These are phyloP conservation scores for Lophius americanus DNA, from an alignment of 2,797 vertebrate species.

Conservation along the genomic window DNA sequence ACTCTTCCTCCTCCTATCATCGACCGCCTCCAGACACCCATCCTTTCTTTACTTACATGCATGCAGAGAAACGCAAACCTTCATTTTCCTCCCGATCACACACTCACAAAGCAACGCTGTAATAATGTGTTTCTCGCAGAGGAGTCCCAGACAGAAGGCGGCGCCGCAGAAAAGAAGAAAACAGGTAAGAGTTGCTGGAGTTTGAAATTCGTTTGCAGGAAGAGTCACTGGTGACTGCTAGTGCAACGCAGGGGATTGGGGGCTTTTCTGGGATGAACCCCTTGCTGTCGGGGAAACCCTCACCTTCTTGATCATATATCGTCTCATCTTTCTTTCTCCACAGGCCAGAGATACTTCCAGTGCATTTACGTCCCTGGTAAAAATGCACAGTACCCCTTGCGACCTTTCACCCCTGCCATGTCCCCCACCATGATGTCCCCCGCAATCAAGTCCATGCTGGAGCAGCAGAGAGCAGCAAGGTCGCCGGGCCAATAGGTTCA, in stretches of 20 bases:
- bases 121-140: conserved; percentile 40
- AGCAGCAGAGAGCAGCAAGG: conserved; percentile 81
- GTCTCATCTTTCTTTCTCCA: conserved; percentile 10
- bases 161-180: conserved; percentile 76
- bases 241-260: too few relatives aligned
- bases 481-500: conserved; percentile 81
- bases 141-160: conserved; percentile 62
- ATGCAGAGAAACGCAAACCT: conserved; percentile 19
- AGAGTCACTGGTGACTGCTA: not conserved
- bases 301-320: not conserved
- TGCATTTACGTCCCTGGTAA: conserved; percentile 91
- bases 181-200: conserved; percentile 58
- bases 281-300: not conserved
- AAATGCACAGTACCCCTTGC: conserved; percentile 85
- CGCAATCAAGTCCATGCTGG: conserved; percentile 77
- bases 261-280: not conserved
- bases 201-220: not conserved
- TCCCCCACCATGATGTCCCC: conserved; percentile 74
- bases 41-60: conserved; percentile 1
- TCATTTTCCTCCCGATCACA: not conserved
- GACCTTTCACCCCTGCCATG: conserved; percentile 81
- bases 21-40: too few relatives aligned
- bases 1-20: too few relatives aligned
- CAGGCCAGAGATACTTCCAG: conserved; percentile 94
- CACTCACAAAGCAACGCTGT: not conserved